These are phyloP conservation scores for Polymixis flavicincta DNA, from an alignment of 2,888 invertebrate genomes.

Conservation along the genomic window DNA sequence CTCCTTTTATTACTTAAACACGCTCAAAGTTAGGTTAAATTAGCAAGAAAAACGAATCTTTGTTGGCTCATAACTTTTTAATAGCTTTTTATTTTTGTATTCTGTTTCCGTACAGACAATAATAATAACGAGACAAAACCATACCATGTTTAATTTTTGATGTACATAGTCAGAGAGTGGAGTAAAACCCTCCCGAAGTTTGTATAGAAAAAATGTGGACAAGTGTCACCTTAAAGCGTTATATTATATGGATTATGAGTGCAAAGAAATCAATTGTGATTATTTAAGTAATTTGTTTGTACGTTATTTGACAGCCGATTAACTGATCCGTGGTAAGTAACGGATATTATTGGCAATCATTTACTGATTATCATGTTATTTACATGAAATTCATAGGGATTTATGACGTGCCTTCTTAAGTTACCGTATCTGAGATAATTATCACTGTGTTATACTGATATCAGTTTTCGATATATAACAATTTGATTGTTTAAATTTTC, in stretches of 20 bases:
- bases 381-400: neutral
- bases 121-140: too few species aligned
- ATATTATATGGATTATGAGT: neutral
- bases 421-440: neutral
- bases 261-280: conserved; percentile 5
- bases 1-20: too few species aligned
- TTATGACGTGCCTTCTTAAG: conserved; percentile 16
- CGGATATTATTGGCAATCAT: neutral
- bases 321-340: neutral
- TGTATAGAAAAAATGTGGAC: too few species aligned
- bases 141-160: too few species aligned
- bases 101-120: too few species aligned
- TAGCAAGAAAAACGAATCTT: too few species aligned
- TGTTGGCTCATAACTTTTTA: too few species aligned
- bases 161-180: too few species aligned
- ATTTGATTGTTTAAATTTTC: neutral
- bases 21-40: too few species aligned
- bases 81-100: too few species aligned
- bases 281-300: neutral
- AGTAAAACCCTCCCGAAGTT: too few species aligned
- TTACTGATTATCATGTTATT: conserved; percentile 7
- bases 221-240: too few species aligned
- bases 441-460: neutral
- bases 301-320: neutral
- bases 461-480: neutral